A percentile compares a stretch with the other conserved stretches of the same genome.
Evolutionary conservation across 2,888 invertebrate species (phyloP).

Genomic region (Crossocerus cetratus): DNA sequence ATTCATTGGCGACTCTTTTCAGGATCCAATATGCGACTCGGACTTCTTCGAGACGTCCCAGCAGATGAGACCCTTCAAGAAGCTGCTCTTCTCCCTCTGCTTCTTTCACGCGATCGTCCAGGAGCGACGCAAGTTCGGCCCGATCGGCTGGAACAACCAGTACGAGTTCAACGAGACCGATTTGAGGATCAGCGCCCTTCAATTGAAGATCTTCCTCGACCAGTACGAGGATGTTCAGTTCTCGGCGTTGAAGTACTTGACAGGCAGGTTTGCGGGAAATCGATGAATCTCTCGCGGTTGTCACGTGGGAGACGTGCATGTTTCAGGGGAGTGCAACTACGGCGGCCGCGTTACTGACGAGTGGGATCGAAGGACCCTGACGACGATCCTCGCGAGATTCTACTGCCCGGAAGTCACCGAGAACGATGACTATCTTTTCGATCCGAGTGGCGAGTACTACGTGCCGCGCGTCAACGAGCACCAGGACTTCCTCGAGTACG

Average conservation of each 20-base stretch:
- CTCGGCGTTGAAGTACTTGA: constrained; percentile 92
- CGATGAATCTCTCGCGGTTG: too few relatives aligned
- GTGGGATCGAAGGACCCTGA: constrained; percentile 94
- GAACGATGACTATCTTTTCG: constrained; percentile 74
- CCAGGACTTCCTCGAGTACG: constrained; percentile 83
- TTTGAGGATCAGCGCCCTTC: constrained; percentile 91
- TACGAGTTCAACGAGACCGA: constrained; percentile 98
- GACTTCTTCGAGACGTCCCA: constrained; percentile 93
- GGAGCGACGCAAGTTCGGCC: constrained; percentile 93
- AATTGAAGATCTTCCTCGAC: constrained; percentile 91
- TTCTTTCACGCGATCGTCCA: constrained; percentile 96
- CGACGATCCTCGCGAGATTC: constrained; percentile 89
- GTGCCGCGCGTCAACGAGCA: constrained; percentile 86
- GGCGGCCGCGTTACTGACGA: constrained; percentile 97
- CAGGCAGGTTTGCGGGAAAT: constrained; percentile 71
- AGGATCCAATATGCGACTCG: constrained; percentile 90
- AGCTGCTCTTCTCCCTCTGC: constrained; percentile 90
- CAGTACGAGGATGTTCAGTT: constrained; percentile 91
- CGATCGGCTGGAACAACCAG: constrained; percentile 96
- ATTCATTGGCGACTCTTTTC: too few relatives aligned
- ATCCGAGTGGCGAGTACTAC: constrained; percentile 81
- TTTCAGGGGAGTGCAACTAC: constrained; percentile 97
- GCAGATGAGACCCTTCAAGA: constrained; percentile 87
- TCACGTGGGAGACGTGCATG: too few relatives aligned
- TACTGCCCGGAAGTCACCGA: constrained; percentile 86